Evolutionary conservation across 2,888 invertebrate species (phyloP), one percentile per base, ranked within the genome.

Genomic region (Archaeoteleia sp.): DNA sequence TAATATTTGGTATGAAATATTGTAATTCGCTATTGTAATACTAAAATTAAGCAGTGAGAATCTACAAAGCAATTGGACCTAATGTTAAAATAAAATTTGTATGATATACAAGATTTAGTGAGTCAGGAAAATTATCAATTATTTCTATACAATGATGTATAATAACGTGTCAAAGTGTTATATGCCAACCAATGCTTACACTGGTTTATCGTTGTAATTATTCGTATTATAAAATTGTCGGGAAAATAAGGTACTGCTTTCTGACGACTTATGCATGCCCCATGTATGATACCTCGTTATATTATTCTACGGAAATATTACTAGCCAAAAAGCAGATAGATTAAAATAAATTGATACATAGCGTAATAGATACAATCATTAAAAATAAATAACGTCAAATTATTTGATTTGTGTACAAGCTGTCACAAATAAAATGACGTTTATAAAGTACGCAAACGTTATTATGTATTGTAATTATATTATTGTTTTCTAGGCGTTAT

Each of bases 241-340:
- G n/a, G n/a, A n/a, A n/a, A n/a, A n/a, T n/a, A 70, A 65, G 67
- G 66, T 68, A 68, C 51, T 70, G 69, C 20, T 53, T 43, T 66
- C 53, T 58, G 46, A 46, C 9, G 39, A 42, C 35, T 25, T 8
- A 15, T 71, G 60, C 48, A 66, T 58, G 62, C 48, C 67, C 67
- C 55, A 73, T 62, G 61, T 71, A 76, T 67, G 61, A 79, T 79
- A 81, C 80, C 81, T 80, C 79, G 78, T 82, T 82, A 78, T 74
- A 74, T 76, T 77, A 80, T 74, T 77, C 71, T 77, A 76, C 68
- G 70, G 77, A 77, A 74, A 73, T 70, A 77, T 76, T 76, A 77
- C 73, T 79, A 82, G 78, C 78, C 78, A 79, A 82, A 79, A 76
- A n/a, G n/a, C 72, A 73, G 35, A 60, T 74, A 70, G 57, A 63